Conservation (phyloP, 2,888 invertebrate genomes). For the Scaptomyza parva region DNA sequence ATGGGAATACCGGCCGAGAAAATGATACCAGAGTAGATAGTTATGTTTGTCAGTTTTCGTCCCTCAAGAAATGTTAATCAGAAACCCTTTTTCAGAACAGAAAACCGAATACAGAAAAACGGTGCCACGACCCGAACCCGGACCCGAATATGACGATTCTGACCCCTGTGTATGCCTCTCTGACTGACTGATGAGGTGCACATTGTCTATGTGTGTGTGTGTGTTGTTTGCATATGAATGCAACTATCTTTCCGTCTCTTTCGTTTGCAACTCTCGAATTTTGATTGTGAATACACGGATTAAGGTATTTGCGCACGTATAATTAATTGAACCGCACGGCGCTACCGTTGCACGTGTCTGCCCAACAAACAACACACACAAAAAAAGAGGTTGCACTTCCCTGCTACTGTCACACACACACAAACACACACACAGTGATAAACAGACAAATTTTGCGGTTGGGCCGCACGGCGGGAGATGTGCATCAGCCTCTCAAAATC, state of each 20-base stretch:
- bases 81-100: slow-evolving; percentile 59
- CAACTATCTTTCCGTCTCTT: slow-evolving; percentile 47
- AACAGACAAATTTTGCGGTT: slow-evolving; percentile 49
- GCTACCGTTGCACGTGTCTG: slow-evolving; percentile 48
- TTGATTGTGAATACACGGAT: slow-evolving; percentile 78
- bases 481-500: slow-evolving; percentile 41
- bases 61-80: slow-evolving; percentile 32
- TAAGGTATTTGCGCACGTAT: slow-evolving; percentile 80
- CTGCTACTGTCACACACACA: slow-evolving; percentile 1
- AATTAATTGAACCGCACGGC: slow-evolving; percentile 78
- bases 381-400: slow-evolving; percentile 9
- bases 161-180: slow-evolving; percentile 32
- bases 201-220: slow-evolving; percentile 37
- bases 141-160: slow-evolving; percentile 41
- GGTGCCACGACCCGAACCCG: slow-evolving; percentile 34
- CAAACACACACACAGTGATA: background rate
- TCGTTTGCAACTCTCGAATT: slow-evolving; percentile 66
- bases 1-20: background rate
- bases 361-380: background rate
- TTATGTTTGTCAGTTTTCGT: slow-evolving; percentile 20
- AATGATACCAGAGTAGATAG: slow-evolving; percentile 16
- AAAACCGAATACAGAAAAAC: too few relatives aligned
- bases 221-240: slow-evolving; percentile 70
- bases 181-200: slow-evolving; percentile 53
- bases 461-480: slow-evolving; percentile 54